Conservation (phyloP, 1,140 invertebrate genomes). For the Dufourea novaeangliae region DNA sequence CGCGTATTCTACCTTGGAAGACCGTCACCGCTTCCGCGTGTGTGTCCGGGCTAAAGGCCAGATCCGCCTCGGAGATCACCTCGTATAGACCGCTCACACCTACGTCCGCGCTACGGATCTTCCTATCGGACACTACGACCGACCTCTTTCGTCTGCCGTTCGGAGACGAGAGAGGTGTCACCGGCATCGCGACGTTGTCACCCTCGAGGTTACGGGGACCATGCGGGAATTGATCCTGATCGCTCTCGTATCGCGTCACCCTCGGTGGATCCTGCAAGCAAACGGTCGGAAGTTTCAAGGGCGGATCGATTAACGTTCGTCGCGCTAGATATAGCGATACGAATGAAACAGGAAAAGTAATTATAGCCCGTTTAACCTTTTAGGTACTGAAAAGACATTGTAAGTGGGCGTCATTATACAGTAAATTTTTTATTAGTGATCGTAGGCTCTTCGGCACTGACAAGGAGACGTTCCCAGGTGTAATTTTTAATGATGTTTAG, state of each 20-base stretch:
- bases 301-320: not conserved
- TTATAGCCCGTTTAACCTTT: no score
- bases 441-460: no score
- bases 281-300: not conserved
- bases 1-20: slow-evolving; percentile 92
- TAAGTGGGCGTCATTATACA: no score
- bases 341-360: no score
- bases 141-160: slow-evolving; percentile 83
- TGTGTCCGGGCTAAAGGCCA: slow-evolving; percentile 93
- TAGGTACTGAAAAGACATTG: no score
- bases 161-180: slow-evolving; percentile 62
- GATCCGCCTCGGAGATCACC: slow-evolving; percentile 95
- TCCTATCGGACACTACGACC: slow-evolving; percentile 86
- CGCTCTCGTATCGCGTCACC: slow-evolving; percentile 81
- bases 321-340: no score
- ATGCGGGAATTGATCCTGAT: slow-evolving; percentile 89
- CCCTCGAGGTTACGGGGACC: slow-evolving; percentile 88
- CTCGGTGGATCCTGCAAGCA: slow-evolving; percentile 82
- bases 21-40: slow-evolving; percentile 91
- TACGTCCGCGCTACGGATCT: slow-evolving; percentile 90
- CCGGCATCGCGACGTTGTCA: slow-evolving; percentile 70
- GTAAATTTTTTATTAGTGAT: no score
- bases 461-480: no score
- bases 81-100: slow-evolving; percentile 93
- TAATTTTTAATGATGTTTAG: no score